Evolutionary conservation across 2,113 vertebrate species (phyloP).

Genomic region (Megaceryle maxima): DNA sequence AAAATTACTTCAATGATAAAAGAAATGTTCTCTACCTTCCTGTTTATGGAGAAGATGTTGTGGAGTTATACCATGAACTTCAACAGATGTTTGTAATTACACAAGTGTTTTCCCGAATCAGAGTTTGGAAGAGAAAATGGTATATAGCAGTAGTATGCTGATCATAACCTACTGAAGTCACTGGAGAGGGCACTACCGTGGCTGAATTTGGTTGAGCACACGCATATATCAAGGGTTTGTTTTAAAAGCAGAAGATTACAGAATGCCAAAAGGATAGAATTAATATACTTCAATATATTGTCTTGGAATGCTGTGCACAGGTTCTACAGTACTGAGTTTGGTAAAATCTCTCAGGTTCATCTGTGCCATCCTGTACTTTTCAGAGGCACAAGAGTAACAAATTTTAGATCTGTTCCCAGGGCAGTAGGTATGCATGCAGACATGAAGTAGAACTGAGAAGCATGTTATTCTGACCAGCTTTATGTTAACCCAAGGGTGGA

Average conservation of each 20-base stretch:
- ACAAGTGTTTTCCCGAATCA: neutral
- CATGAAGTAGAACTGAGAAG: neutral
- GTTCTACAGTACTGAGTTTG: neutral
- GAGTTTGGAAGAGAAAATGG: neutral
- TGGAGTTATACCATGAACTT: neutral
- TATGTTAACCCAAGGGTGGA: neutral
- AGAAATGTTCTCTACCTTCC: neutral
- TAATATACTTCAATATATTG: neutral
- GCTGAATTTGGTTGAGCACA: neutral
- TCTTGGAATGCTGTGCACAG: neutral
- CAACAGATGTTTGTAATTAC: neutral
- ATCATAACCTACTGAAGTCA: neutral
- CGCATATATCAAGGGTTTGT: neutral
- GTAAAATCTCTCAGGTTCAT: constrained; percentile 6
- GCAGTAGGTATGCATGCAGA: neutral
- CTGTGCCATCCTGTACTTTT: neutral
- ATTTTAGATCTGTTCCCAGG: neutral
- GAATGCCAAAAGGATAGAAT: neutral
- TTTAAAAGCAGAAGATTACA: neutral
- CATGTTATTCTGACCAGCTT: neutral
- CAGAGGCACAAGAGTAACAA: neutral
- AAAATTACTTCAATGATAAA: neutral
- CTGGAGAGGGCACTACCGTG: neutral
- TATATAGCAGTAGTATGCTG: neutral
- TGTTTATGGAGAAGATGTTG: neutral